Evolutionary conservation across 2,888 invertebrate species (phyloP), one percentile per base, ranked within the genome.

Genomic region (Microctonus brassicae): DNA sequence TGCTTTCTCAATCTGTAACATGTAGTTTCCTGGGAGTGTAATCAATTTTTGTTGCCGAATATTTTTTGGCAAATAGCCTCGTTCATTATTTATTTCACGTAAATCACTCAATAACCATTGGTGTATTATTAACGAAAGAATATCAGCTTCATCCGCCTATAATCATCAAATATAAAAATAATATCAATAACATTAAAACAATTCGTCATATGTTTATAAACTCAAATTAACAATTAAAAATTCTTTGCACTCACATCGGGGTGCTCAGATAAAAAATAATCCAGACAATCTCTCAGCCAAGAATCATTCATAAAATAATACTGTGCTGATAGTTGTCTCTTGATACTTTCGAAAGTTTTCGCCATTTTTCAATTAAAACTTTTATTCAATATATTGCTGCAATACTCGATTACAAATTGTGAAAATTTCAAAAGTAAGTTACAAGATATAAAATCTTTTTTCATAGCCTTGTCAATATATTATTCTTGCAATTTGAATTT

Each of bases 91-190:
- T 60, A 93, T 90, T 17, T 92, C 91, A 68, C 91, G 88, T 61
- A 94, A 84, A 83, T 94, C 92, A 77, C 91, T 89, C 4, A 92
- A 83, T 58, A 91, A 83, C 93, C 93, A 94, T 81, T 94, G 94
- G 70, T 91, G 89, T 77, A 89, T 91, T 0, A 91, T 92, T 81
- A 90, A 90, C 65, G 86, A 85, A 78, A 90, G 88, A 67, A 93
- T 87, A 26, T 91, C 89, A n/a, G 87, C 81, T 72, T 88, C 83
- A 24, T 85, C 88, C n/a, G 78, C 62, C 81, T 81, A 36, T 11
- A 63, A 68, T 22, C 0, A 61, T 10, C 9, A 24, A 39, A 11
- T 24, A 13, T 52, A 20, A 34, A 10, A 58, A 29, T 53, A 17
- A 65, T 55, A 65, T 53, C 20, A 20, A 57, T 20, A n/a, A 26